These are phyloP conservation scores for Penaeus japonicus DNA, from an alignment of 1,140 invertebrate species.

Conservation along the genomic window DNA sequence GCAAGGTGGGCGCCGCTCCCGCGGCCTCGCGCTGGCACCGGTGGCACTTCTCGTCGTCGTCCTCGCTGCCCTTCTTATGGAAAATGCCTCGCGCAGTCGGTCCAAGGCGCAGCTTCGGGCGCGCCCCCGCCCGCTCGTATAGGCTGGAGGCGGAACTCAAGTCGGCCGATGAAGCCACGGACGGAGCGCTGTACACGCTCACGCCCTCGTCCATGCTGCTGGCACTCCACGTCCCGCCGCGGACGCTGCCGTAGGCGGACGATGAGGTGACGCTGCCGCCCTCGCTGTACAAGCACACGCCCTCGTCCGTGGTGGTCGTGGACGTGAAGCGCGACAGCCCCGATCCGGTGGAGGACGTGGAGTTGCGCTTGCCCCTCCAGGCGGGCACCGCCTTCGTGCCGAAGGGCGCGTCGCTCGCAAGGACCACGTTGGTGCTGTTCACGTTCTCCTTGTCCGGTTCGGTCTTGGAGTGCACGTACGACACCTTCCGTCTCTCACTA, in stretches of 20 bases:
- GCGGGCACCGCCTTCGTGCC: neutral
- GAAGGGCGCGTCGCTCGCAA: neutral
- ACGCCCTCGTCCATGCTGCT: constrained; percentile 35
- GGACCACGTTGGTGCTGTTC: neutral
- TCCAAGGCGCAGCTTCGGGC: constrained; percentile 14
- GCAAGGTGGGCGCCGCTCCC: neutral
- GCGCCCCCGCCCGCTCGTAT: constrained; percentile 13
- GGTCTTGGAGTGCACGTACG: constrained; percentile 23
- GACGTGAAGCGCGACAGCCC: constrained; percentile 45
- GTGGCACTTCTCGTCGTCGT: constrained; percentile 50
- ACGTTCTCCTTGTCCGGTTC: neutral
- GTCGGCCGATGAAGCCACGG: constrained; percentile 7
- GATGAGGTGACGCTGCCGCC: constrained; percentile 36
- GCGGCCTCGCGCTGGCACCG: constrained; percentile 50
- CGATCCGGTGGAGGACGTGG: constrained; percentile 22
- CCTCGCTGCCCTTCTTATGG: constrained; percentile 1
- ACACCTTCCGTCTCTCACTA: neutral
- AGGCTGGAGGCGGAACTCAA: neutral
- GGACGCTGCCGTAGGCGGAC: constrained; percentile 33
- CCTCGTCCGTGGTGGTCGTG: constrained; percentile 55
- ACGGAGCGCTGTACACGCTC: constrained; percentile 34
- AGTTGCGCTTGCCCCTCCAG: constrained; percentile 33
- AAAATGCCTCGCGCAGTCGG: neutral
- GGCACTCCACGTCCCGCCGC: constrained; percentile 11
- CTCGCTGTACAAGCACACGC: constrained; percentile 52